phyloP scores from a whole-genome alignment of 2,113 vertebrate species.

The Lepus europaeus region DNA sequence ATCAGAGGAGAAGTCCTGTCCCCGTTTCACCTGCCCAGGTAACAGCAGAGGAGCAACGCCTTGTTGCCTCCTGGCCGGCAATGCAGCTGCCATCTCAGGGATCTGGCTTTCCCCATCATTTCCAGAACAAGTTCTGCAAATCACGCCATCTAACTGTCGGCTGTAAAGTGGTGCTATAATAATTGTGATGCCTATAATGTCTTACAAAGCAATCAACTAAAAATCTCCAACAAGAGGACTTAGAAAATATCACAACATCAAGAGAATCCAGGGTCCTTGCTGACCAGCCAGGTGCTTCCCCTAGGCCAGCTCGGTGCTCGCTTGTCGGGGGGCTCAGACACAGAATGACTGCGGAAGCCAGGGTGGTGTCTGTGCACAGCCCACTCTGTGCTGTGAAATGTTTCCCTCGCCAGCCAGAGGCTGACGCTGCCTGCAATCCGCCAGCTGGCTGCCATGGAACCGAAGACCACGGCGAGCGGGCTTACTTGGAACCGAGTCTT shows the following conservation, averaged over 20 bases:
- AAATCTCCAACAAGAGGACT: conserved; percentile 90
- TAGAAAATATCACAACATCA: neutral
- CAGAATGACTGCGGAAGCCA: neutral
- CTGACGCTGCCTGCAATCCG: neutral
- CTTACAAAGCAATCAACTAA: conserved; percentile 94
- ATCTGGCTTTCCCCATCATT: conserved; percentile 85
- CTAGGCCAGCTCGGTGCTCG: neutral
- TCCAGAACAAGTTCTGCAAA: conserved; percentile 86
- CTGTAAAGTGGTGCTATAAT: conserved; percentile 84
- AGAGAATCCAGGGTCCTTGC: neutral
- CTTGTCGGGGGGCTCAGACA: neutral
- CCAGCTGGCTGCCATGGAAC: neutral
- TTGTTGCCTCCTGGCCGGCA: conserved; percentile 77
- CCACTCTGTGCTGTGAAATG: neutral
- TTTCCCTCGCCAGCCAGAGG: neutral
- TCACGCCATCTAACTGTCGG: conserved; percentile 80
- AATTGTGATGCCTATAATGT: conserved; percentile 89
- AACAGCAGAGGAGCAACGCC: conserved; percentile 60
- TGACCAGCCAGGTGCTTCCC: neutral
- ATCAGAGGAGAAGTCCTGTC: conserved; percentile 59
- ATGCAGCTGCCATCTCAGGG: conserved; percentile 66
- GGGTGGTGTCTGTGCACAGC: neutral
- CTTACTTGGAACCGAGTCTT: neutral
- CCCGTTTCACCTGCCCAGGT: conserved; percentile 64
- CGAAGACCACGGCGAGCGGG: neutral